Evolutionary conservation across 53 echinoderm and acorn worm species (phyloP).

Genomic region (Crossaster papposus): DNA sequence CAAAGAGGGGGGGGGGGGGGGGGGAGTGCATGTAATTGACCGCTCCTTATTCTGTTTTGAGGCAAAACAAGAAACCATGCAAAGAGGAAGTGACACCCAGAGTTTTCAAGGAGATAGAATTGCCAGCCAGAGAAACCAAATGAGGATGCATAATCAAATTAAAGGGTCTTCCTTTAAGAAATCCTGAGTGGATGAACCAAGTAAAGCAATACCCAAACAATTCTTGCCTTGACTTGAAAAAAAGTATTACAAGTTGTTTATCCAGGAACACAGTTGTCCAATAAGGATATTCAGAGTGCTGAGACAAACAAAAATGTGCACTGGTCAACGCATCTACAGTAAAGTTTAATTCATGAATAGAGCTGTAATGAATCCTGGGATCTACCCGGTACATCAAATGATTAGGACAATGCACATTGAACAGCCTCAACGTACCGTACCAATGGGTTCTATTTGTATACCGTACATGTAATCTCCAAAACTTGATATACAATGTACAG

Average conservation of each 20-base stretch:
- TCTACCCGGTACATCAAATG: no score
- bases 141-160: conserved; percentile 40
- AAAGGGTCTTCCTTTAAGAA: conserved; percentile 38
- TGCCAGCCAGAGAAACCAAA: conserved; percentile 1
- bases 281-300: background rate
- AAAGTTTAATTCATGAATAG: no score
- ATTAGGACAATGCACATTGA: no score
- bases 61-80: conserved; percentile 2
- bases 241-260: conserved; percentile 16
- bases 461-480: no score
- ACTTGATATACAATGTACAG: no score
- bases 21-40: conserved; percentile 16
- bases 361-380: no score
- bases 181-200: conserved; percentile 9
- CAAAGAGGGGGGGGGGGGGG: conserved; percentile 15
- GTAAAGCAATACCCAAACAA: background rate
- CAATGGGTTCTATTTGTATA: no score
- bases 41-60: conserved; percentile 39
- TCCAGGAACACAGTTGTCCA: background rate
- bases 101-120: conserved; percentile 7
- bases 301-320: background rate
- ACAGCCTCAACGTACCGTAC: no score
- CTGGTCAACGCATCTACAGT: no score
- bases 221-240: background rate
- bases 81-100: conserved; percentile 48